Conservation (phyloP, 2,113 vertebrate genomes). For the Heptranchias perlo region DNA sequence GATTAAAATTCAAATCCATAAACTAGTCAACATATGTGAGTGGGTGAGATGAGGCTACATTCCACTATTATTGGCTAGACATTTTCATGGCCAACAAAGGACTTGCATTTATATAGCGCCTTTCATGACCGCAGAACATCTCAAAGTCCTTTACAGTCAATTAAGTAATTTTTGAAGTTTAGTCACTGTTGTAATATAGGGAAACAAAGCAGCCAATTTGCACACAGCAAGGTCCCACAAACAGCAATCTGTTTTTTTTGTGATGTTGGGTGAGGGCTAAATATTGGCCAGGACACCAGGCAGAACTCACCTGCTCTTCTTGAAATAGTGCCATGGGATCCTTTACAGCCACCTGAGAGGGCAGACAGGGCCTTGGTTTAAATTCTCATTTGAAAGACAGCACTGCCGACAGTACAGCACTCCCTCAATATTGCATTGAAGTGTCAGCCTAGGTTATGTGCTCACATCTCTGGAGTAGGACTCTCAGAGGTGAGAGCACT, state of each 20-base stretch:
- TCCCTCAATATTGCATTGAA: not conserved
- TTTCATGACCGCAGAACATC: not conserved
- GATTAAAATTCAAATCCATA: not conserved
- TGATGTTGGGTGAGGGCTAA: not conserved
- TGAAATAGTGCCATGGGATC: not conserved
- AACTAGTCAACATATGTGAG: not conserved
- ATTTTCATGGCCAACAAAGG: not conserved
- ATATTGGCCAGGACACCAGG: not conserved
- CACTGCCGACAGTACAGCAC: not conserved
- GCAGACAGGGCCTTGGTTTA: not conserved
- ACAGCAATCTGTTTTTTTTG: not conserved
- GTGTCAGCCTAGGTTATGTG: not conserved
- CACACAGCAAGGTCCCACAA: no score
- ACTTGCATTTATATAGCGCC: not conserved
- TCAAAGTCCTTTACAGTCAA: not conserved
- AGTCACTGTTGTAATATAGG: no score
- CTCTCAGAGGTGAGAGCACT: not conserved
- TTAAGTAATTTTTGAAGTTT: not conserved
- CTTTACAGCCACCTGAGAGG: not conserved
- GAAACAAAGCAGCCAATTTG: no score
- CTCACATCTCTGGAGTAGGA: not conserved
- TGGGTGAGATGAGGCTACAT: not conserved
- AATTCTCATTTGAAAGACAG: not conserved
- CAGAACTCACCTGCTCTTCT: no score
- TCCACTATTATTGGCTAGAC: not conserved